phyloP scores from a whole-genome alignment of 2,797 vertebrate species.

The Emys orbicularis region DNA sequence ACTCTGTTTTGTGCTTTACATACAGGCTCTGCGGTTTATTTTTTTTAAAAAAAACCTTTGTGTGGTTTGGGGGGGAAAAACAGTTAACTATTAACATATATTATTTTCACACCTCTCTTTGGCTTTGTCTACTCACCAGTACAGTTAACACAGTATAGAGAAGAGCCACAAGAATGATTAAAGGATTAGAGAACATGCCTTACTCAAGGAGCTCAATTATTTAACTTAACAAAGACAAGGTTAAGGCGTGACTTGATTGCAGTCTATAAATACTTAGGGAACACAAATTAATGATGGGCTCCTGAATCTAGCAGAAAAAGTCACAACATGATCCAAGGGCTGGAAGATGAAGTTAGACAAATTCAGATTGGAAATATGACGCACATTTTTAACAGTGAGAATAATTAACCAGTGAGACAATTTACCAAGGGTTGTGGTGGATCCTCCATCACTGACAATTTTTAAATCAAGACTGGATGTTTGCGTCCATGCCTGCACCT shows the following conservation, averaged over 20 bases:
- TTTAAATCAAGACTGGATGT: not conserved
- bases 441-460: not conserved
- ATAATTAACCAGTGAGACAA: no score
- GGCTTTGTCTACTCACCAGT: not conserved
- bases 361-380: no score
- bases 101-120: not conserved
- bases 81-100: constrained; percentile 8
- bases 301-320: no score
- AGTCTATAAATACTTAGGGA: not conserved
- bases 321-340: no score
- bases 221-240: not conserved
- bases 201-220: not conserved
- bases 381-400: no score
- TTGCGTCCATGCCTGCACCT: not conserved
- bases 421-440: not conserved
- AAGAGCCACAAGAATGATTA: not conserved
- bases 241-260: not conserved
- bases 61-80: constrained; percentile 14
- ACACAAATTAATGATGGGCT: no score
- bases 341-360: no score
- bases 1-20: constrained; percentile 54
- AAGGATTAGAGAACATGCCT: not conserved
- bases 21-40: not conserved
- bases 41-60: not conserved
- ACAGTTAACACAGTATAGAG: not conserved